These are phyloP conservation scores for Anastrepha obliqua DNA, from an alignment of 1,140 invertebrate genomes.

Conservation along the genomic window DNA sequence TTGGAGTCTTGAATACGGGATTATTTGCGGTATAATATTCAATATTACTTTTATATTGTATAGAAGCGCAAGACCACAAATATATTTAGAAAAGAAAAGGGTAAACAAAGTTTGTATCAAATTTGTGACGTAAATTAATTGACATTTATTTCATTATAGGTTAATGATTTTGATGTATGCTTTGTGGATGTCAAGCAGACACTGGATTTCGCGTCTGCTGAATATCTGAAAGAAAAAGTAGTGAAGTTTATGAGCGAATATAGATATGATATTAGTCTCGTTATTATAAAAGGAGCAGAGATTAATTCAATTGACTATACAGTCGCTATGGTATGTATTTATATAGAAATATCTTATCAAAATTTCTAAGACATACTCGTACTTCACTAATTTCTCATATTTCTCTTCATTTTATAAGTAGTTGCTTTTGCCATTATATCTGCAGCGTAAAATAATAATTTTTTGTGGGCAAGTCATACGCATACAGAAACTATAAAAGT, in stretches of 20 bases:
- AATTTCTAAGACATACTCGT: too few species aligned
- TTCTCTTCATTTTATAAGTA: too few species aligned
- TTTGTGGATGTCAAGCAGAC: slow-evolving; percentile 66
- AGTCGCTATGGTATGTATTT: slow-evolving; percentile 77
- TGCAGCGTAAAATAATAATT: too few species aligned
- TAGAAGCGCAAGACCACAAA: slow-evolving; percentile 84
- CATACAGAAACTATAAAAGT: too few species aligned
- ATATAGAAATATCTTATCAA: neutral
- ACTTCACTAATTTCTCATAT: too few species aligned
- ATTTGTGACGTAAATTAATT: neutral
- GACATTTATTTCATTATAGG: slow-evolving; percentile 5
- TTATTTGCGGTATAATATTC: slow-evolving; percentile 86
- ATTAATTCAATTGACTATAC: slow-evolving; percentile 79
- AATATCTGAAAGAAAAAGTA: slow-evolving; percentile 67
- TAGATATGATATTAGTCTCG: slow-evolving; percentile 60
- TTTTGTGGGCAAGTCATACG: too few species aligned
- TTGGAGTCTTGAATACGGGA: slow-evolving; percentile 87
- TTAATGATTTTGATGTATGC: slow-evolving; percentile 60
- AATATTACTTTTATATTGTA: slow-evolving; percentile 88
- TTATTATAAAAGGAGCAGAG: slow-evolving; percentile 80
- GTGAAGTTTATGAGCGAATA: slow-evolving; percentile 63
- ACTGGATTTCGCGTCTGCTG: slow-evolving; percentile 69
- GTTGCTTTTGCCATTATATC: too few species aligned
- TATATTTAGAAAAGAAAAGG: slow-evolving; percentile 78
- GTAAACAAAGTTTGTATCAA: slow-evolving; percentile 69